Base-by-base conservation (phyloP, 2,797 vertebrate species). In the Vireo griseus region DNA sequence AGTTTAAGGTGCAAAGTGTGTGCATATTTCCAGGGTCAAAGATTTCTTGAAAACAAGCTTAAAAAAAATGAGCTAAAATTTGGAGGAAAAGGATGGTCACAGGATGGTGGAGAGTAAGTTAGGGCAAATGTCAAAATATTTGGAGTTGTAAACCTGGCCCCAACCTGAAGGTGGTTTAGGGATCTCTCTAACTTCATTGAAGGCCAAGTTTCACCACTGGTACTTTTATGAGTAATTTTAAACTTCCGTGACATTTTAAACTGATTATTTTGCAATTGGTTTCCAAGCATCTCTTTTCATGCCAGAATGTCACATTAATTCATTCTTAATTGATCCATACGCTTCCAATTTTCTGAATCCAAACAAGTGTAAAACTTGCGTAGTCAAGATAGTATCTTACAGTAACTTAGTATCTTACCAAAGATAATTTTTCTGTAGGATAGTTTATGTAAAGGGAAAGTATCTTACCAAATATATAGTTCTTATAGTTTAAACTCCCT, bases 261-360 rank as follows among this genome's bases (percentile, higher is more conserved):
- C 74, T 88, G 83, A 95, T 95, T 97, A 91, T 93, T 97, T 96
- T 97, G 89, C 89, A 94, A 57, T 9, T 59, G 63, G 88, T 95
- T 98, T 94, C 90, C n/a, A 48, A 95, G 88, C 57, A 94, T 95
- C 88, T 91, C 83, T 96, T 92, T 84, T 94, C 95, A 83, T 92
- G 91, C 87, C 96, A 91, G 95, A 97, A 97, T 90, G 94, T 97
- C 95, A 96, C 90, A 91, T 96, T 98, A 97, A 98, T 97, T 97
- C 90, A 78, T 95, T 97, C 96, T 96, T 98, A 98, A 98, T 95
- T 96, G 96, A 97, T 96, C 90, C 94, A 94, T 95, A 94, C 48
- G 1, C 81, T 97, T 97, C 91, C 82, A 96, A 78, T 98, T 98
- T 98, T 96, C 95, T 95, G 95, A 97, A 97, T 92, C 78, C 92